Conservation (phyloP, 2,797 vertebrate genomes). For the Hippocampus kuda region DNA sequence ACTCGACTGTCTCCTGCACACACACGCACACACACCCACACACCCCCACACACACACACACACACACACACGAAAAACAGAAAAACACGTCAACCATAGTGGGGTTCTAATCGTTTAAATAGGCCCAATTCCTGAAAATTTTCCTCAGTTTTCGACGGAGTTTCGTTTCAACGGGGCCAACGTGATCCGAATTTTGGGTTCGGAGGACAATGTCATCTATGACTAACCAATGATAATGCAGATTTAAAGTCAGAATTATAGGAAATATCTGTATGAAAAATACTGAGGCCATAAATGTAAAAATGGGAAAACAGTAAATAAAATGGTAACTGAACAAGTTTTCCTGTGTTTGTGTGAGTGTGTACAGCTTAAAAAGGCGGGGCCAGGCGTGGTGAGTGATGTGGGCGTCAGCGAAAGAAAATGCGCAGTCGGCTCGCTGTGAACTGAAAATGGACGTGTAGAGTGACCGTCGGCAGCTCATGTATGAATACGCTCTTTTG, state of each 20-base stretch:
- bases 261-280: not conserved
- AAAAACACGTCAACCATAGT: not conserved
- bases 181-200: not conserved
- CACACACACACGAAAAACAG: conserved; percentile 25
- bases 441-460: no score
- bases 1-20: conserved; percentile 96
- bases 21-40: conserved; percentile 40
- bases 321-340: no score
- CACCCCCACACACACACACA: conserved; percentile 34
- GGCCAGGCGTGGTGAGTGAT: not conserved
- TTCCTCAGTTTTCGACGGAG: not conserved
- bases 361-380: not conserved
- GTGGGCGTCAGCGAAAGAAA: not conserved
- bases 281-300: not conserved
- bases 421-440: no score
- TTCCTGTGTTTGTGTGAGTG: no score
- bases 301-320: not conserved
- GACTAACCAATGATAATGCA: not conserved
- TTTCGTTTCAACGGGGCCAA: not conserved
- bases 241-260: not conserved
- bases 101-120: not conserved
- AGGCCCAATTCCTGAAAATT: no score
- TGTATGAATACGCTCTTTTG: no score
- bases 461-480: no score
- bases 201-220: not conserved